A percentile compares a stretch with the other conserved stretches of the same genome.
phyloP scores from a whole-genome alignment of 2,888 invertebrate genomes.

The Amorpha juglandis region DNA sequence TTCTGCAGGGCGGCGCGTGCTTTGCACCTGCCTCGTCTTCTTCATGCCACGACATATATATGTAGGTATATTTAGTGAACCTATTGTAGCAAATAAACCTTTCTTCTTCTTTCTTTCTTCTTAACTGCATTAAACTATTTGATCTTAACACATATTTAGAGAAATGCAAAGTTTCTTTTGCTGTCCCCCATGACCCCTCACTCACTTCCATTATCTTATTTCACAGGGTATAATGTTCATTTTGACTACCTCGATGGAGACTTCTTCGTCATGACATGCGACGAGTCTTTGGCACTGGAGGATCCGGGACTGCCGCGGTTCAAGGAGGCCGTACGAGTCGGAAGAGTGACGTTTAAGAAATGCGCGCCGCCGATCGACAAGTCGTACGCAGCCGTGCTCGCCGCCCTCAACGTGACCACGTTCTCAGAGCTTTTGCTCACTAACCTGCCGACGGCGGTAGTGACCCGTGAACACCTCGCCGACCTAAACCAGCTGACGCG shows the following conservation, averaged over 20 bases:
- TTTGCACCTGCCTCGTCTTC: too few relatives aligned
- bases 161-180: neutral
- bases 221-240: neutral
- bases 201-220: neutral
- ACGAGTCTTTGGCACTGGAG: neutral
- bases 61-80: too few relatives aligned
- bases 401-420: slow-evolving; percentile 30
- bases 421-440: slow-evolving; percentile 15
- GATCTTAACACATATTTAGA: too few relatives aligned
- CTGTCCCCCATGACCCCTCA: neutral
- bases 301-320: slow-evolving; percentile 16
- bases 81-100: too few relatives aligned
- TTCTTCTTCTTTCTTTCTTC: too few relatives aligned
- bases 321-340: neutral
- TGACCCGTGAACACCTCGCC: slow-evolving; percentile 30
- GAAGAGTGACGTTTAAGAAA: neutral
- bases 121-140: too few relatives aligned
- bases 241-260: neutral
- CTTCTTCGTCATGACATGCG: neutral
- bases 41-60: too few relatives aligned
- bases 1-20: too few relatives aligned
- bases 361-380: neutral
- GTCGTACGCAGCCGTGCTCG: slow-evolving; percentile 27
- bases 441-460: slow-evolving; percentile 27
- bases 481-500: slow-evolving; percentile 27